Conservation (phyloP, 1,140 invertebrate species). For the Neotoxoptera formosana region DNA sequence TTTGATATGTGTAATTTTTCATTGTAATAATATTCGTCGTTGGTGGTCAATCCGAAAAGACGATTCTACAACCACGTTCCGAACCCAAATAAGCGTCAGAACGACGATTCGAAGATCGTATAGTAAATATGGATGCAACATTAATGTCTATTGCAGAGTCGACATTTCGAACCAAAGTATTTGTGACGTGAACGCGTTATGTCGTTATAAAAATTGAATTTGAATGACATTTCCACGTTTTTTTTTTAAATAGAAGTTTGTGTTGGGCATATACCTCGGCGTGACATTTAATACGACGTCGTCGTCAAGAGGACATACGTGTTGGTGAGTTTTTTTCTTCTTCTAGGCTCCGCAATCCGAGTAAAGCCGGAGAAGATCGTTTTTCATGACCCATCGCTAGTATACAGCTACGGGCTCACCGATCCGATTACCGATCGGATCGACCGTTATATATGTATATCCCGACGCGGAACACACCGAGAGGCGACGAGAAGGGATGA, state of each 20-base stretch:
- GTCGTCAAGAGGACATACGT: not conserved
- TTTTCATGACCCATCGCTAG: constrained; percentile 1
- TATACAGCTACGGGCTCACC: not conserved
- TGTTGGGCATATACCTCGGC: not conserved
- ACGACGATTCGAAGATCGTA: not conserved
- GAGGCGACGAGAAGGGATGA: not conserved
- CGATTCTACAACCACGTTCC: not conserved
- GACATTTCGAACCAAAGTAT: not conserved
- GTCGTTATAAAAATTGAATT: not conserved
- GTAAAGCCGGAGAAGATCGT: not conserved
- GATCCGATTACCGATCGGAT: constrained; percentile 31
- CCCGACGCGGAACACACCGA: not conserved
- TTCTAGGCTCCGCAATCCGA: not conserved
- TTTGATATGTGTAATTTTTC: not conserved
- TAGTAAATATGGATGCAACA: not conserved
- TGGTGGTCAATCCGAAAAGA: not conserved
- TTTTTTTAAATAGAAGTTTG: constrained; percentile 12
- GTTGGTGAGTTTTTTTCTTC: not conserved
- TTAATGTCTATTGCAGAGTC: not conserved
- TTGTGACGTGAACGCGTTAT: not conserved
- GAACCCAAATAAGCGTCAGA: not conserved
- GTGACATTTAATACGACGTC: constrained; percentile 30
- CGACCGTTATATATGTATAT: not conserved
- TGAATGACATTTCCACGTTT: not conserved
- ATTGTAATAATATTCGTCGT: not conserved